A percentile compares a stretch with the other conserved stretches of the same genome.
Evolutionary conservation across 2,888 invertebrate species (phyloP).

Genomic region (Cephus pygmeus): DNA sequence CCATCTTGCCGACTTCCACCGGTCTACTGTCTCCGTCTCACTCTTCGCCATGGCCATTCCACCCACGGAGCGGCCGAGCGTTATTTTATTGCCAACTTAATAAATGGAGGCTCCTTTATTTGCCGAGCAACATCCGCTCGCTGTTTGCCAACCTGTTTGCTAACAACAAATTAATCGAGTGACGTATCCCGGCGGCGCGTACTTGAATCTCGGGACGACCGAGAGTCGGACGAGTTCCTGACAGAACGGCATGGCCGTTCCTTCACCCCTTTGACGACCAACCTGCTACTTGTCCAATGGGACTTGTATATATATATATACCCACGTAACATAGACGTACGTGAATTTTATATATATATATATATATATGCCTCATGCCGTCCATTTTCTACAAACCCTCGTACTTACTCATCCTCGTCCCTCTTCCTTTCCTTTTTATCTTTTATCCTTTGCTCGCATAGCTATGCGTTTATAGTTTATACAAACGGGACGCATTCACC

Average conservation of each 20-base stretch:
- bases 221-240: neutral
- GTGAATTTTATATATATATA: constrained; percentile 1
- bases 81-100: constrained; percentile 64
- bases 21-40: neutral
- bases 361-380: constrained; percentile 8
- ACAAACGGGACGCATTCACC: constrained; percentile 36
- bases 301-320: neutral
- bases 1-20: neutral
- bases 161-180: constrained; percentile 64
- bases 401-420: constrained; percentile 10
- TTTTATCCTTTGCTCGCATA: constrained; percentile 12
- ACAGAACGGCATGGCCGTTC: constrained; percentile 37
- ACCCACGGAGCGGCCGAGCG: constrained; percentile 49
- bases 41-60: constrained; percentile 38
- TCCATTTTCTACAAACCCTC: neutral
- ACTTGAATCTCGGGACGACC: neutral
- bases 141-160: constrained; percentile 64
- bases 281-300: constrained; percentile 39
- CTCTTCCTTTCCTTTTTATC: constrained; percentile 16
- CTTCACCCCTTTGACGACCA: constrained; percentile 47
- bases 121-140: constrained; percentile 58
- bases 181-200: constrained; percentile 45
- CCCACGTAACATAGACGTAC: neutral
- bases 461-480: constrained; percentile 2
- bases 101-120: constrained; percentile 63